phyloP scores from a whole-genome alignment of 2,888 invertebrate genomes.

The Colostygia pectinataria region DNA sequence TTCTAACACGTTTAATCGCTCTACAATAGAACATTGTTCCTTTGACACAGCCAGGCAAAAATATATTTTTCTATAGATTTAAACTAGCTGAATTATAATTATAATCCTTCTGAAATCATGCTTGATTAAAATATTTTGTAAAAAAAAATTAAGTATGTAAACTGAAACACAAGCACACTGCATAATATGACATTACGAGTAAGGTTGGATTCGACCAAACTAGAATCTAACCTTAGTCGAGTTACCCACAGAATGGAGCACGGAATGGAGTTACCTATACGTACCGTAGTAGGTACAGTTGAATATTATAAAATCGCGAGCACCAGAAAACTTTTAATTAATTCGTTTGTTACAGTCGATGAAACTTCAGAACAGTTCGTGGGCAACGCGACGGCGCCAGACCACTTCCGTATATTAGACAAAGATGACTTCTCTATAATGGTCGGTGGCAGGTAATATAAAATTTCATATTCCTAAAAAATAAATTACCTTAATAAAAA shows the following conservation, averaged over 20 bases:
- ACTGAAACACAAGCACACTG: too few relatives aligned
- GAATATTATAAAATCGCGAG: slow-evolving; percentile 33
- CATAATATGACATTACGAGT: too few relatives aligned
- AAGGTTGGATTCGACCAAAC: too few relatives aligned
- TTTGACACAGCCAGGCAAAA: slow-evolving; percentile 47
- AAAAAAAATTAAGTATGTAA: too few relatives aligned
- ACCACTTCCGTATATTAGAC: slow-evolving; percentile 95
- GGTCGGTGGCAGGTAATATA: slow-evolving; percentile 92
- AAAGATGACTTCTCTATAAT: slow-evolving; percentile 93
- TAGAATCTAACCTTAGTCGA: too few relatives aligned
- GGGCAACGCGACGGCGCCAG: slow-evolving; percentile 90
- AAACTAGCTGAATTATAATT: slow-evolving; percentile 11
- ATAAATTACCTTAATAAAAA: too few relatives aligned
- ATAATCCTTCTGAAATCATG: too few relatives aligned
- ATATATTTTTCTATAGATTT: slow-evolving; percentile 28
- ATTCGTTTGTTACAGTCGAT: slow-evolving; percentile 85
- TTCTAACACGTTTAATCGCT: slow-evolving; percentile 66
- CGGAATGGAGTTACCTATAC: too few relatives aligned
- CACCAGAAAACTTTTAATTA: slow-evolving; percentile 47
- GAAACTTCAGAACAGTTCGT: slow-evolving; percentile 88
- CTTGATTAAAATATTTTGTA: too few relatives aligned
- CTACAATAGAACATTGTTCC: slow-evolving; percentile 66
- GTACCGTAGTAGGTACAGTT: too few relatives aligned
- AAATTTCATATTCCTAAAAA: too few relatives aligned
- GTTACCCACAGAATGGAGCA: too few relatives aligned